A percentile compares a stretch with the other conserved stretches of the same genome.
Evolutionary conservation across 2,113 vertebrate genomes (phyloP).

Genomic region (Ptilorrhoa leucosticta): DNA sequence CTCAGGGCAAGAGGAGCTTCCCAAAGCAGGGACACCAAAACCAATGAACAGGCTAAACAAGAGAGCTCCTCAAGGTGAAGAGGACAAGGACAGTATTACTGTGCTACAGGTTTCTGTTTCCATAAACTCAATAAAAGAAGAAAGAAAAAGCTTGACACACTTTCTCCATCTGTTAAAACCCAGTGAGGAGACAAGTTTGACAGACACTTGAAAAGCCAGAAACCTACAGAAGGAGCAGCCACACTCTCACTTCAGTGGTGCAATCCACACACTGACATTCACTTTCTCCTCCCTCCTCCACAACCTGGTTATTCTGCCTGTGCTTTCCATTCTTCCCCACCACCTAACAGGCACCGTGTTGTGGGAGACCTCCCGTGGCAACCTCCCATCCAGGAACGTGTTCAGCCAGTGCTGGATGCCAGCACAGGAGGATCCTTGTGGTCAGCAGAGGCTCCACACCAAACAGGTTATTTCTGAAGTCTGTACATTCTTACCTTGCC

Average conservation of each 20-base stretch:
- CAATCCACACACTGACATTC: background rate
- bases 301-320: background rate
- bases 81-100: background rate
- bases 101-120: background rate
- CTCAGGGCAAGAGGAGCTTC: background rate
- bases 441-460: background rate
- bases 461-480: background rate
- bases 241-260: background rate
- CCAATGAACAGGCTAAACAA: background rate
- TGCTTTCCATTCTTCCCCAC: background rate
- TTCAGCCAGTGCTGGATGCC: background rate
- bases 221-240: background rate
- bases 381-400: background rate
- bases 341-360: rapidly evolving
- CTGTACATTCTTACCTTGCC: slow-evolving; percentile 83
- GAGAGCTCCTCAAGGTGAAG: background rate
- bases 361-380: background rate
- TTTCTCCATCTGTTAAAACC: background rate
- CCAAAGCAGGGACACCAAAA: background rate
- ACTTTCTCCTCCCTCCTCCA: background rate
- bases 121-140: background rate
- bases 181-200: background rate
- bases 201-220: background rate
- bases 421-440: background rate
- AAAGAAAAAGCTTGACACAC: background rate